Evolutionary conservation across 2,797 vertebrate genomes (phyloP).

Genomic region (Nyctibius grandis): DNA sequence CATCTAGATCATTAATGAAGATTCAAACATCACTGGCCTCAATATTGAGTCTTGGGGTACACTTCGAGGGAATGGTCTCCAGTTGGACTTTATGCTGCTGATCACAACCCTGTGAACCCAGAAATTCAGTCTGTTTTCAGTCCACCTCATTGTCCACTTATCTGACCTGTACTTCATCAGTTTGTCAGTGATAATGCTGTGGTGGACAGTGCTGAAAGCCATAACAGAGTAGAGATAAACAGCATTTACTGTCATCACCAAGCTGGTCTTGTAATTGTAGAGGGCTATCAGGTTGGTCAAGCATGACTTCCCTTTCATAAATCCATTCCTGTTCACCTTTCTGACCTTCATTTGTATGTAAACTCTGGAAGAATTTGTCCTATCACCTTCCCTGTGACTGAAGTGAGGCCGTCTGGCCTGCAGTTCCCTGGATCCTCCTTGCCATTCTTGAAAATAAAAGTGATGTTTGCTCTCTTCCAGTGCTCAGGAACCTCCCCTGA

Average conservation of each 20-base stretch:
- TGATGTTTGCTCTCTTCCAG: neutral
- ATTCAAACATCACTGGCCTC: neutral
- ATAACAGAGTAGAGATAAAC: neutral
- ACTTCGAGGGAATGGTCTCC: neutral
- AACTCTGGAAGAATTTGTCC: neutral
- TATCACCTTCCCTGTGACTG: neutral
- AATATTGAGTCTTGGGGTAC: neutral
- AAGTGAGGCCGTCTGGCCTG: neutral
- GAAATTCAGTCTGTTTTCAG: neutral
- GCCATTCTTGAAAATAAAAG: neutral
- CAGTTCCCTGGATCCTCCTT: neutral
- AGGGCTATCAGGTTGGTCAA: neutral
- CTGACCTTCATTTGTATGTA: neutral
- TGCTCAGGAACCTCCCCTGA: neutral
- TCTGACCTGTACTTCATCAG: neutral
- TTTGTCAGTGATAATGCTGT: neutral
- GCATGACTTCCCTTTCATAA: neutral
- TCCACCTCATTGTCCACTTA: neutral
- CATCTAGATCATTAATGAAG: neutral
- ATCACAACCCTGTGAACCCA: neutral
- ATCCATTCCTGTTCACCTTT: neutral
- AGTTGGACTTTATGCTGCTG: neutral
- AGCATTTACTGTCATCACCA: neutral
- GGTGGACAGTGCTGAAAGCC: neutral
- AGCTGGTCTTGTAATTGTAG: neutral